These are phyloP conservation scores for Ageneiosus marmoratus DNA, from an alignment of 2,113 vertebrate species.

Conservation along the genomic window DNA sequence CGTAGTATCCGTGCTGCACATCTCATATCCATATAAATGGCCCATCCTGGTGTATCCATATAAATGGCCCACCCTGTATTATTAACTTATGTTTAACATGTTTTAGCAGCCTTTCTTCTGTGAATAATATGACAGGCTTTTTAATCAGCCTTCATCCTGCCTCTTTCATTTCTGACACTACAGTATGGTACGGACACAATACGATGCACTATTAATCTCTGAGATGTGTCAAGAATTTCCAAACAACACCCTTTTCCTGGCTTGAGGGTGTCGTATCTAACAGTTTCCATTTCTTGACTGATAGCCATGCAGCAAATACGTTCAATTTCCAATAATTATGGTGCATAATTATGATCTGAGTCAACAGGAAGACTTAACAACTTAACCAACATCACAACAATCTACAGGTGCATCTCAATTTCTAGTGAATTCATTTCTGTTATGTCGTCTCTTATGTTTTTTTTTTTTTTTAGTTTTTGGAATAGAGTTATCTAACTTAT, in stretches of 20 bases:
- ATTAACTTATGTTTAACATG: too few relatives aligned
- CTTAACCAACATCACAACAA: background rate
- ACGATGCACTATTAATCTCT: background rate
- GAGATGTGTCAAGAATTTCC: background rate
- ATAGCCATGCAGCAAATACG: background rate
- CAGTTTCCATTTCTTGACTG: slow-evolving; percentile 28
- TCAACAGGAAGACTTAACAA: background rate
- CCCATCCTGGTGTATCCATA: too few relatives aligned
- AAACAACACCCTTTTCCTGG: background rate
- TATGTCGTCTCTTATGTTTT: background rate
- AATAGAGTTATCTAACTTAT: background rate
- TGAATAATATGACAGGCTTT: too few relatives aligned
- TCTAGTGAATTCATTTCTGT: too few relatives aligned
- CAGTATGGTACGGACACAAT: background rate
- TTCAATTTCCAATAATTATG: slow-evolving; percentile 15
- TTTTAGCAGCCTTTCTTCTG: too few relatives aligned
- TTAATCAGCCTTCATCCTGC: too few relatives aligned
- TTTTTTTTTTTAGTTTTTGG: background rate
- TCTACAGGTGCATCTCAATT: too few relatives aligned
- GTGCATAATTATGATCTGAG: background rate
- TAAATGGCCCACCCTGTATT: too few relatives aligned
- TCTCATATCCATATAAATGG: too few relatives aligned
- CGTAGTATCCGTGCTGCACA: too few relatives aligned
- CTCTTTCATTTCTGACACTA: background rate
- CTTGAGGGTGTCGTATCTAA: background rate